These are phyloP conservation scores for Acrossocheilus wenchowensis DNA, from an alignment of 2,797 vertebrate genomes.

Conservation along the genomic window DNA sequence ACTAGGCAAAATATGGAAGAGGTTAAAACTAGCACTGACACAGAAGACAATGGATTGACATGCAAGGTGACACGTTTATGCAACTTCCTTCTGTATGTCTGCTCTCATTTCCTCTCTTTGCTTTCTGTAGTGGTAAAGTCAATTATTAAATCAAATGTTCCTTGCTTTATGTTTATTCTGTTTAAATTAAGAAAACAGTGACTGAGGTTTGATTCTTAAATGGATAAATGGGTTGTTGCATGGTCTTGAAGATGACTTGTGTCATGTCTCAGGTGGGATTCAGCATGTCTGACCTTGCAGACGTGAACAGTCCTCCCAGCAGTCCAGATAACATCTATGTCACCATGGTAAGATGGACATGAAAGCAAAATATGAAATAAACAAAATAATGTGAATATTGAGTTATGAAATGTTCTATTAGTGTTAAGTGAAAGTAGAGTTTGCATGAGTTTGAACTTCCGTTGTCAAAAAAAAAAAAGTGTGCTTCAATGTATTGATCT, in stretches of 20 bases:
- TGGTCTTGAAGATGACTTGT: neutral
- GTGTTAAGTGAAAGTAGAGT: neutral
- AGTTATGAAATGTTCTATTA: neutral
- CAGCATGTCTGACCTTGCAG: neutral
- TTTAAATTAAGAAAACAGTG: neutral
- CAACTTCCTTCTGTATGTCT: neutral
- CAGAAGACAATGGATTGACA: neutral
- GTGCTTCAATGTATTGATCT: neutral
- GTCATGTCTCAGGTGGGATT: neutral
- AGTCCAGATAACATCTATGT: constrained; percentile 43
- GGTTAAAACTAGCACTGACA: neutral
- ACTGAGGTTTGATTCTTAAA: neutral
- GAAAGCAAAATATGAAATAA: neutral
- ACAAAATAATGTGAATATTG: neutral
- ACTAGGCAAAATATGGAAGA: constrained; percentile 4
- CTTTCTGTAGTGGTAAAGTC: neutral
- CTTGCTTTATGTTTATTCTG: neutral
- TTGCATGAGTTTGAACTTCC: neutral
- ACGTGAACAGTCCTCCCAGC: neutral
- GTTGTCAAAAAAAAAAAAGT: neutral
- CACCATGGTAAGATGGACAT: constrained; percentile 21
- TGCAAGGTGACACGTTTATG: neutral
- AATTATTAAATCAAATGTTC: neutral
- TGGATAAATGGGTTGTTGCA: neutral
- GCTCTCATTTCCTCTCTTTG: neutral